These are phyloP conservation scores for Porites australiensis DNA, from an alignment of 64 coral and sea anemone species.

Conservation along the genomic window DNA sequence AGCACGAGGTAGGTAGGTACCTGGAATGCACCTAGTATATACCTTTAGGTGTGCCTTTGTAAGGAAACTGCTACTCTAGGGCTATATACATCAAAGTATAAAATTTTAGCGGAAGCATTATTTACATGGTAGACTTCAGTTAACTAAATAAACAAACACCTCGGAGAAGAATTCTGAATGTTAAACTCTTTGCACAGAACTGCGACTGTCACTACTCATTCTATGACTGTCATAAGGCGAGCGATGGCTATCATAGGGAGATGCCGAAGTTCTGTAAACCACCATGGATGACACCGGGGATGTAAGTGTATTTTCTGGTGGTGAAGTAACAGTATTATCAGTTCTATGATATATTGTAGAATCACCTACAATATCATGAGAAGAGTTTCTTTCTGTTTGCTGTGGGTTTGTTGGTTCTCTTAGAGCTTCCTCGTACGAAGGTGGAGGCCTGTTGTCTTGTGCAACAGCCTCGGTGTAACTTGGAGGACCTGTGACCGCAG, in stretches of 20 bases:
- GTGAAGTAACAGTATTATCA: not conserved
- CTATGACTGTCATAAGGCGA: conserved; percentile 22
- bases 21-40: too few relatives aligned
- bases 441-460: conserved; percentile 12
- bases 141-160: too few relatives aligned
- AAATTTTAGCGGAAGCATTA: too few relatives aligned
- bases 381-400: not conserved
- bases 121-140: too few relatives aligned
- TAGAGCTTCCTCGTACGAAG: conserved; percentile 67
- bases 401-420: conserved; percentile 5
- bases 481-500: conserved; percentile 32
- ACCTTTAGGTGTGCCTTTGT: too few relatives aligned
- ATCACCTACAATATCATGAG: not conserved
- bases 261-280: not conserved
- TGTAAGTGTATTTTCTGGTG: not conserved
- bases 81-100: too few relatives aligned
- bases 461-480: conserved; percentile 70
- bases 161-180: not conserved
- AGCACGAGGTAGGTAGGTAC: too few relatives aligned
- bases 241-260: not conserved
- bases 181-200: conserved; percentile 29
- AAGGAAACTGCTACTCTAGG: too few relatives aligned
- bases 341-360: not conserved
- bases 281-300: not conserved
- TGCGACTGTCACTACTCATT: not conserved